Conservation (phyloP, 2,113 vertebrate genomes). For the Mungos mungo region DNA sequence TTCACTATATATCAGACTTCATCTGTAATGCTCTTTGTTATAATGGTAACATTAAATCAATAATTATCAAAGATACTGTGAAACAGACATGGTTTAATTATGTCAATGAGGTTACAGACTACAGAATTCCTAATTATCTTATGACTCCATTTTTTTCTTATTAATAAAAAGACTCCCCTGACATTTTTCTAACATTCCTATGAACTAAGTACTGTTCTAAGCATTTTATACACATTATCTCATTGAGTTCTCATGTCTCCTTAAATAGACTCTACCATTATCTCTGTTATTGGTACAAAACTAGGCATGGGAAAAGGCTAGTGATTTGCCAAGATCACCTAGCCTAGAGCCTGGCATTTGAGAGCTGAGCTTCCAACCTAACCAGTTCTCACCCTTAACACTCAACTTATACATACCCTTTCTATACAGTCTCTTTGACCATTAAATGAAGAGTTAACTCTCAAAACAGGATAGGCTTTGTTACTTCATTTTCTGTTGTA, state of each 20-base stretch:
- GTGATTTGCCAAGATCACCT: background rate
- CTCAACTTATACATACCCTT: background rate
- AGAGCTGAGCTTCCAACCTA: background rate
- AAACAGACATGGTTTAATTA: background rate
- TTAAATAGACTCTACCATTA: background rate
- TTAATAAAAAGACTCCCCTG: background rate
- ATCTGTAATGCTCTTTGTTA: background rate
- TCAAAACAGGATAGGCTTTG: background rate
- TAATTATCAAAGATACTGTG: background rate
- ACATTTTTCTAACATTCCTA: background rate
- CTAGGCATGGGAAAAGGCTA: background rate
- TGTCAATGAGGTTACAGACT: background rate
- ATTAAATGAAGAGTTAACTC: background rate
- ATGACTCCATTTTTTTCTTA: background rate
- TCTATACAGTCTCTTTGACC: background rate
- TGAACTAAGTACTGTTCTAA: background rate
- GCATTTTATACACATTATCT: background rate
- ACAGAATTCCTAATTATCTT: background rate
- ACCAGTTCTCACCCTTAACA: accelerated
- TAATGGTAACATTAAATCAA: background rate
- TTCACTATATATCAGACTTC: background rate
- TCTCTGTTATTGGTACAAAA: background rate
- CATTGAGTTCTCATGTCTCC: background rate
- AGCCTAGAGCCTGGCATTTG: background rate
- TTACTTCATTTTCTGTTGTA: background rate